Evolutionary conservation across 2,797 vertebrate species (phyloP).

Genomic region (Sebastes hubbsi): DNA sequence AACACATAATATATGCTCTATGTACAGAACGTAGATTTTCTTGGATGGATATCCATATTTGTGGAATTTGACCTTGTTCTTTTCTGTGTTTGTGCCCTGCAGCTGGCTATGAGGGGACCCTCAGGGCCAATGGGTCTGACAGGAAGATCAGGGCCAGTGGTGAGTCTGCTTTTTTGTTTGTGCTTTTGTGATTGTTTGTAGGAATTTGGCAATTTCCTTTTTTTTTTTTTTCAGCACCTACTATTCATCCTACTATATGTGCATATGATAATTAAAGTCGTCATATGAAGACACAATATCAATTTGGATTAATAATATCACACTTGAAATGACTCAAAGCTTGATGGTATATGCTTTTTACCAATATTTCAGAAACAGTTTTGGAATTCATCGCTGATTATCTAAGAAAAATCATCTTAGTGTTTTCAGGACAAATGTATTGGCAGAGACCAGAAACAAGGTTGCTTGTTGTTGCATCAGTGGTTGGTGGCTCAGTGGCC

Average conservation of each 20-base stretch:
- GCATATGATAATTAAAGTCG: not conserved
- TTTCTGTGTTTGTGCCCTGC: constrained; percentile 50
- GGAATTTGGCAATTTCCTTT: not conserved
- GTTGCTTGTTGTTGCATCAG: not conserved
- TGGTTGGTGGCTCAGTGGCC: constrained; percentile 21
- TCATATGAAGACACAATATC: not conserved
- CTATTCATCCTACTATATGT: not conserved
- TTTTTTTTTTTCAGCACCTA: not conserved
- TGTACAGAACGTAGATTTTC: not conserved
- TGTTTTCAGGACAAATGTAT: not conserved
- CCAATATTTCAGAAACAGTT: not conserved
- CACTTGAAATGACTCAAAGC: not conserved
- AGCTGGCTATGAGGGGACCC: constrained; percentile 97
- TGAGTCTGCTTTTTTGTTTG: constrained; percentile 76
- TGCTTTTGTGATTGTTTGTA: not conserved
- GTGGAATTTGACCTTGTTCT: constrained; percentile 19
- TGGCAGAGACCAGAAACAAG: not conserved
- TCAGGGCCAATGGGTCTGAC: constrained; percentile 98
- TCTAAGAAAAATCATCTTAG: not conserved
- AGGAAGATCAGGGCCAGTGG: constrained; percentile 97
- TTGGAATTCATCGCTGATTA: not conserved
- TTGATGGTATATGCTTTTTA: not conserved
- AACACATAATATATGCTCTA: not conserved
- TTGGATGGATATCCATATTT: not conserved
- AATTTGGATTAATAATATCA: not conserved